These are phyloP conservation scores for Tetragonisca angustula DNA, from an alignment of 2,888 invertebrate species.

Conservation along the genomic window DNA sequence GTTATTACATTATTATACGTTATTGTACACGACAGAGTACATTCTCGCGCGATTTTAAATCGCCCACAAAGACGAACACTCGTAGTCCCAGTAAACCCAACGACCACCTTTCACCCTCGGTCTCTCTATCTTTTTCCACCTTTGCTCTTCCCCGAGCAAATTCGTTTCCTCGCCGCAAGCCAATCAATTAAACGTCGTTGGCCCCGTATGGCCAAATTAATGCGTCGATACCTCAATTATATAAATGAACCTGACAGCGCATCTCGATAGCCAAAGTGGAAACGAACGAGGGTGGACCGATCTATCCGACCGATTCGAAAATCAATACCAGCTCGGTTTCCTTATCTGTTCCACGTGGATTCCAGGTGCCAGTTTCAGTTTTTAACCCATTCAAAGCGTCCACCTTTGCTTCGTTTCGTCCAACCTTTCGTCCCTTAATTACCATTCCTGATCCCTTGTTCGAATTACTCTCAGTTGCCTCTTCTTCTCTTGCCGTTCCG, in stretches of 20 bases:
- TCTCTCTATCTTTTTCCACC: no score
- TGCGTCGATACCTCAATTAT: conserved; percentile 38
- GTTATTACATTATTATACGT: no score
- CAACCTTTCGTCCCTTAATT: conserved; percentile 57
- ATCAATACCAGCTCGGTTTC: conserved; percentile 37
- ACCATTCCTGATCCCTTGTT: conserved; percentile 48
- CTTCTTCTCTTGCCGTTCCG: conserved; percentile 17
- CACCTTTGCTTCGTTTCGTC: conserved; percentile 24
- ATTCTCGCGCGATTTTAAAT: no score
- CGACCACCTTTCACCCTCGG: no score
- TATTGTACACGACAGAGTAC: no score
- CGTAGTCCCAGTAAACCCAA: no score
- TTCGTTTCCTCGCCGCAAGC: conserved; percentile 20
- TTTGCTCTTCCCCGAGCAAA: no score
- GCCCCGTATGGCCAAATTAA: conserved; percentile 31
- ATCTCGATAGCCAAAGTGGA: not conserved
- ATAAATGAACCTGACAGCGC: conserved; percentile 24
- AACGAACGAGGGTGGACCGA: not conserved
- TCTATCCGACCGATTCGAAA: conserved; percentile 32
- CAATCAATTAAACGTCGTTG: conserved; percentile 41
- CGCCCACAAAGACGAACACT: no score
- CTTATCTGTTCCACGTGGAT: conserved; percentile 7
- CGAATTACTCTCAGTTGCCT: conserved; percentile 45
- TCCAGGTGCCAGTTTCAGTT: conserved; percentile 21
- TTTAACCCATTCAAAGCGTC: conserved; percentile 47